Base-by-base conservation (phyloP, 2,113 vertebrate species). In the Halichoeres trimaculatus region DNA sequence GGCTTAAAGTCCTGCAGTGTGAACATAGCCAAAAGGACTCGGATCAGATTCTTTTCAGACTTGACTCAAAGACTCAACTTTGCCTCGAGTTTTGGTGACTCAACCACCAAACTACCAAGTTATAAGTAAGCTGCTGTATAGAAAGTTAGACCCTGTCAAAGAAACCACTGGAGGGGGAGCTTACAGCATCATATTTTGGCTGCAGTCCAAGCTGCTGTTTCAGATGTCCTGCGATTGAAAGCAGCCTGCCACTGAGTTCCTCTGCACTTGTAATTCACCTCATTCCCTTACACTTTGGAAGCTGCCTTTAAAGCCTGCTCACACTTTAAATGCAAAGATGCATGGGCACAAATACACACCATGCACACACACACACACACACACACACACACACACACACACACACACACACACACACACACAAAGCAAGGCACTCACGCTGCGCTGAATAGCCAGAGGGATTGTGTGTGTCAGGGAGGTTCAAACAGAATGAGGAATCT, bases 401-500 rank as follows among this genome's bases (percentile, higher is more conserved):
- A 67, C 59, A 61, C 17, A 36, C 48, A 63, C 74, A 50, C 58
- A 62, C 40, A 41, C 36, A 75, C 30, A 11, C 10, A 47, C 38
- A 74, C 57, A 67, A 55, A 61, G 48, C 52, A 23, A 52, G 12
- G 19, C 51, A 69, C 40, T n/a, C 58, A 52, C 53, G 40, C 51
- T 77, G 80, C 72, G 76, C 64, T 58, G 35, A 36, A 77, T 81
- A 80, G 85, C 92, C 88, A 75, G 75, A 81, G 88, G 89, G 82
- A 83, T 80, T 78, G 3, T 69, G 70, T 41, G 77, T 78, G 83
- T 91, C 84, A 90, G 85, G 23, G 53, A 72, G 80, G 90, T 93
- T 93, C 87, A 91, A 93, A 93, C 84, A 81, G 91, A 93, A 91
- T 92, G 80, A 86, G 67, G 81, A 90, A 91, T 90, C 56, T 77